Evolutionary conservation across 2,113 vertebrate species (phyloP).

Genomic region (Corythaeola cristata): DNA sequence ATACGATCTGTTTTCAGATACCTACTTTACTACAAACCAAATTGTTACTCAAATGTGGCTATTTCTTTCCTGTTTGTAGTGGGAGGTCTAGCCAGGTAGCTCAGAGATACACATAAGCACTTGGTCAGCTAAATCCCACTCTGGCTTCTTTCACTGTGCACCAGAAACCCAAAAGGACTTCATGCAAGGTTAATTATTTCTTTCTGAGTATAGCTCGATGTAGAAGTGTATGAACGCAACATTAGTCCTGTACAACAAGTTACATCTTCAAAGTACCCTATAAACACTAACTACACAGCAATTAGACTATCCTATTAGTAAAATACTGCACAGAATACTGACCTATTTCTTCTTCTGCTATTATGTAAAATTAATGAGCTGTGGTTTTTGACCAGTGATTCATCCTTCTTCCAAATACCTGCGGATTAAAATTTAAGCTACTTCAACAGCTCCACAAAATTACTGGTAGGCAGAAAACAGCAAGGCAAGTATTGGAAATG

Average conservation of each 20-base stretch:
- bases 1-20: background rate
- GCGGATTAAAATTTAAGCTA: conserved; percentile 44
- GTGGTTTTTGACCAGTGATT: background rate
- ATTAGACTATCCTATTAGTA: background rate
- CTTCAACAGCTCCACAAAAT: conserved; percentile 23
- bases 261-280: background rate
- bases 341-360: conserved; percentile 25
- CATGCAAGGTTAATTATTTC: background rate
- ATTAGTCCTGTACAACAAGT: background rate
- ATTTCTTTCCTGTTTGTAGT: background rate
- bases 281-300: background rate
- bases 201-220: background rate
- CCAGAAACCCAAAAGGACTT: background rate
- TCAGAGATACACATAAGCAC: background rate
- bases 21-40: background rate
- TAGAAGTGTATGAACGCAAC: background rate
- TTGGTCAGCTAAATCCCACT: background rate
- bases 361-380: conserved; percentile 27
- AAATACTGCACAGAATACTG: conserved; percentile 11
- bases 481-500: conserved; percentile 1
- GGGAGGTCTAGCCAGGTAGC: background rate
- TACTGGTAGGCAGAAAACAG: background rate
- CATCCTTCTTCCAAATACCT: conserved; percentile 17
- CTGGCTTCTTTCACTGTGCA: background rate
- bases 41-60: background rate